Base-by-base conservation (phyloP, 2,888 invertebrate species). In the Hedya salicella region DNA sequence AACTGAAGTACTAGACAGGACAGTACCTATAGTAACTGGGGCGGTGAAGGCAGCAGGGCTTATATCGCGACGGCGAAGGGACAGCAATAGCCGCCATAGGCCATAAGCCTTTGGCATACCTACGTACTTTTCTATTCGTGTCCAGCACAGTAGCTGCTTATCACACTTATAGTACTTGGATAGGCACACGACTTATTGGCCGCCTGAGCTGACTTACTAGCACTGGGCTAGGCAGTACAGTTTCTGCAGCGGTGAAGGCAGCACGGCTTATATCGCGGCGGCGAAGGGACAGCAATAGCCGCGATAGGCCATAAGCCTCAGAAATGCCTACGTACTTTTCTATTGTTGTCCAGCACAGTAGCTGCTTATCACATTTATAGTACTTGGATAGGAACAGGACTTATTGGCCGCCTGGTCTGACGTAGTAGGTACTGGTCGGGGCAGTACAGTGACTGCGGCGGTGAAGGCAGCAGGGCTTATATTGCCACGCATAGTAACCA, bases 231-330 rank as follows among this genome's bases (percentile, higher is more conserved):
- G 2, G 2, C 36, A 8, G 2, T 36, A 36, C 36, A 49, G 16
- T 52, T 13, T 1, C 52, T 17, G 14, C 9, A 17, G 6, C 42
- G 16, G 19, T 40, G 16, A 64, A 57, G 44, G 57, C 17, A 40
- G 64, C 64, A 16, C 50, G 17, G 32, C 50, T 57, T 64, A 57
- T 57, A 50, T 50, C 64, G 42, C 57, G 17, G 42, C 44, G 3
- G 42, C 17, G 42, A 36, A 48, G 42, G 57, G 44, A 30, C 44
- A 48, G 50, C 57, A 50, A 52, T 25, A 57, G 63, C 49, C 32
- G 25, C 30, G 61, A 61, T 42, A 42, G 61, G 17, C 17, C 63
- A 14, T 49, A 64, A 42, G 63, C 56, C 30, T 52, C 30, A 16
- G 54, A 50, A 49, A 57, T 64, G 21, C 49, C 40, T n/a, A 40